Evolutionary conservation across 2,113 vertebrate species (phyloP).

Genomic region (Scopus umbretta): DNA sequence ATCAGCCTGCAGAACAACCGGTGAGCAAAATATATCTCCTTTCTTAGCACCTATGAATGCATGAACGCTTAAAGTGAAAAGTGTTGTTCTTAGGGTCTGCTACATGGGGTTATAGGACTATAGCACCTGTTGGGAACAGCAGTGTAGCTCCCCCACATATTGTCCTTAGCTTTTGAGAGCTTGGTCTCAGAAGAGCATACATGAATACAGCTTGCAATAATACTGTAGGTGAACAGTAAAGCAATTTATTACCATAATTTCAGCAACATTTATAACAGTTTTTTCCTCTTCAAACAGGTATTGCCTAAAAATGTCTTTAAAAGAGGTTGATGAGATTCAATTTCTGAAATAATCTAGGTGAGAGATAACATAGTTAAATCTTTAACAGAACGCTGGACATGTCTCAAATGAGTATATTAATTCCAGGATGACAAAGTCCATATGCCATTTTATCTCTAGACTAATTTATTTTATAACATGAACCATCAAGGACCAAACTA

Average conservation of each 20-base stretch:
- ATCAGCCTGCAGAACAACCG: neutral
- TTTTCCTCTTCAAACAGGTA: neutral
- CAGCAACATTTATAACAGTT: neutral
- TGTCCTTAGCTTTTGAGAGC: neutral
- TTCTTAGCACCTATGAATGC: slow-evolving; percentile 25
- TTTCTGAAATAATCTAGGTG: neutral
- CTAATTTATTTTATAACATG: neutral
- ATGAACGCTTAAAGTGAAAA: neutral
- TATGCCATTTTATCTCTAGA: neutral
- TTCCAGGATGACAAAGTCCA: neutral
- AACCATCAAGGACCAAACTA: neutral
- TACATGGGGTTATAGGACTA: neutral
- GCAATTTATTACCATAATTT: neutral
- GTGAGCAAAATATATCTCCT: neutral
- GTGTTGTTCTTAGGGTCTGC: neutral
- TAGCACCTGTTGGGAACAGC: slow-evolving; percentile 5
- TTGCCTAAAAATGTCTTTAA: neutral
- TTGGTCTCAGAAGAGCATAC: neutral
- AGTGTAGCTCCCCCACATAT: neutral
- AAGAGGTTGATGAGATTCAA: neutral
- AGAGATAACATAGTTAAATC: neutral
- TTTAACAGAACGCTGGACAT: neutral
- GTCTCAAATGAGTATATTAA: neutral
- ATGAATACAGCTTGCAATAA: neutral
- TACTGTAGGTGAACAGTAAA: neutral